Evolutionary conservation across 1,140 invertebrate genomes (phyloP).

Genomic region (Gerris buenoi): DNA sequence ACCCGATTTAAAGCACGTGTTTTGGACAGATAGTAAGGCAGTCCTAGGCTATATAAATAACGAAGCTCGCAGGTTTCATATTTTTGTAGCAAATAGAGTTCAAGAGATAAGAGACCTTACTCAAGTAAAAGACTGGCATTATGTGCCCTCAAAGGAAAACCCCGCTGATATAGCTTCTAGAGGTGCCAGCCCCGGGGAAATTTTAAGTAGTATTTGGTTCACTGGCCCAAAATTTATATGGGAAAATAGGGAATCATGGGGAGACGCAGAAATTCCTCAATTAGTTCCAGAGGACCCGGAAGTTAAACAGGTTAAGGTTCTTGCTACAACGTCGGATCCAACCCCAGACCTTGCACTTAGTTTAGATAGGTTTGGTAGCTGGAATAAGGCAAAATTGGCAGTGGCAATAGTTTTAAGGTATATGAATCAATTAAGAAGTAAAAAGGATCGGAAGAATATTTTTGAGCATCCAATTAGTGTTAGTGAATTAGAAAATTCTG

Average conservation of each 20-base stretch:
- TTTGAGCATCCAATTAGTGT: neutral
- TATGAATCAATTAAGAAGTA: neutral
- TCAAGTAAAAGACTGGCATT: neutral
- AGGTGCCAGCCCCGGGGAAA: neutral
- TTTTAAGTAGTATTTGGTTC: neutral
- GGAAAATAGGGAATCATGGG: neutral
- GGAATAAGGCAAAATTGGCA: neutral
- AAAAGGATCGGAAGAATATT: neutral
- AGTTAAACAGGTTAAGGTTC: neutral
- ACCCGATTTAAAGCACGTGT: conserved; percentile 2
- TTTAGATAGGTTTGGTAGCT: neutral
- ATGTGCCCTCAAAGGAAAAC: neutral
- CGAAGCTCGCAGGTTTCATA: neutral
- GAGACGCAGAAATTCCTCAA: neutral
- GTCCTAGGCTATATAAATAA: neutral
- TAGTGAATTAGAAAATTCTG: neutral
- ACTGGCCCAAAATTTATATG: neutral
- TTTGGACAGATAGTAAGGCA: neutral
- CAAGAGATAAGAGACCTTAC: neutral
- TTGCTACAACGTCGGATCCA: neutral
- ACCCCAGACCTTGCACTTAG: neutral
- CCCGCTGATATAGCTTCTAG: neutral
- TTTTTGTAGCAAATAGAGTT: conserved; percentile 1
- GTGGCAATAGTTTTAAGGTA: neutral
- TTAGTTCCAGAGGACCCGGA: neutral